Percentiles rank a stretch among this genome's conserved stretches.
These are phyloP conservation scores for Phlogophora meticulosa DNA, from an alignment of 2,888 invertebrate genomes.

Conservation along the genomic window DNA sequence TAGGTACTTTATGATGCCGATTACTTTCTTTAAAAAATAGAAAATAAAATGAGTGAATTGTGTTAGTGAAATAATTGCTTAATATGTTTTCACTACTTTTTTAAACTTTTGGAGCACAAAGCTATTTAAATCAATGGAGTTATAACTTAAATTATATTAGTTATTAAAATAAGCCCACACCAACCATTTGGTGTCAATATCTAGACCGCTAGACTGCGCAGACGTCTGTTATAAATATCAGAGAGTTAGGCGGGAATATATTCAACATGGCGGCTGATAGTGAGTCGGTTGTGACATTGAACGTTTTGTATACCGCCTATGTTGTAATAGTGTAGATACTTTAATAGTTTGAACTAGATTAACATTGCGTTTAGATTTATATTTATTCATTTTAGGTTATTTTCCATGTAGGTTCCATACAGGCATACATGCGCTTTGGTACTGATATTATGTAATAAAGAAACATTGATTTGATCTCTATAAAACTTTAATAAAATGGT, in stretches of 20 bases:
- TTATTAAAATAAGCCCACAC: slow-evolving; percentile 27
- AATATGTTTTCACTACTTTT: too few species aligned
- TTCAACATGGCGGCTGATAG: slow-evolving; percentile 64
- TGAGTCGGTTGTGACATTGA: slow-evolving; percentile 64
- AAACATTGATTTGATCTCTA: too few species aligned
- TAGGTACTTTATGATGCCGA: background rate
- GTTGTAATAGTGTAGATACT: slow-evolving; percentile 46
- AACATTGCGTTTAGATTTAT: background rate
- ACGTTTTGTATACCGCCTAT: slow-evolving; percentile 46
- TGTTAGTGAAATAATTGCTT: too few species aligned
- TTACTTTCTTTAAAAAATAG: background rate
- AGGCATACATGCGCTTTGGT: background rate
- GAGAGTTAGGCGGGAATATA: slow-evolving; percentile 62
- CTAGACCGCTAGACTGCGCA: slow-evolving; percentile 58
- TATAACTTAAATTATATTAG: background rate
- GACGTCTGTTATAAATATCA: slow-evolving; percentile 60
- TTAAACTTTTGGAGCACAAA: too few species aligned
- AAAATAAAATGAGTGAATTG: background rate
- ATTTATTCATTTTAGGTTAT: background rate
- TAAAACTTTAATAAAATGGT: background rate
- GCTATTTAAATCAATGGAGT: background rate
- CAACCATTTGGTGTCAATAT: slow-evolving; percentile 43
- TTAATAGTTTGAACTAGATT: slow-evolving; percentile 17
- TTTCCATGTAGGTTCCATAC: background rate
- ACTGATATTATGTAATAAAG: too few species aligned